phyloP scores from a whole-genome alignment of 2,797 vertebrate genomes.

The Anniella stebbinsi region DNA sequence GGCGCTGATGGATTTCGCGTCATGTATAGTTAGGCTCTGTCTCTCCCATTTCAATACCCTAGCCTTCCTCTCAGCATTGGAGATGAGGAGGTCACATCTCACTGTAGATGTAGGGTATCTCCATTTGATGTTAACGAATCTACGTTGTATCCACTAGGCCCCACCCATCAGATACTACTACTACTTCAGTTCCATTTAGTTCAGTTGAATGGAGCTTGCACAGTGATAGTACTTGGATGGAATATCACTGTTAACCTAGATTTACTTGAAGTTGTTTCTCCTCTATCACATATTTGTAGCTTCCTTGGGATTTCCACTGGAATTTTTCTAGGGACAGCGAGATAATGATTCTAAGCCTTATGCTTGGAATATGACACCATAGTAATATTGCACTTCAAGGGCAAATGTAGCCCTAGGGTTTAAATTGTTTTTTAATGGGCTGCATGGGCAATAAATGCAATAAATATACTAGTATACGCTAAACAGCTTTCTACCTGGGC shows the following conservation, averaged over 20 bases:
- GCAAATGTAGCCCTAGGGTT: neutral
- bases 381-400: neutral
- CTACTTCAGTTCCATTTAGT: neutral
- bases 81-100: neutral
- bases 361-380: neutral
- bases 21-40: neutral
- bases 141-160: neutral
- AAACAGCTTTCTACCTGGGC: neutral
- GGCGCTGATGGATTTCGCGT: neutral
- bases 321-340: neutral
- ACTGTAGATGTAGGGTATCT: neutral
- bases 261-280: neutral
- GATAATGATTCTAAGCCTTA: neutral
- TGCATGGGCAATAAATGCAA: too few relatives aligned
- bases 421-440: neutral
- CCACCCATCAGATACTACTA: neutral
- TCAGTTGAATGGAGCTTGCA: neutral
- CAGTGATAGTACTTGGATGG: neutral
- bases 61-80: neutral
- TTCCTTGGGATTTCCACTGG: neutral
- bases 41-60: neutral
- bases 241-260: neutral
- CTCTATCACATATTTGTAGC: neutral
- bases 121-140: neutral
- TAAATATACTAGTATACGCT: neutral